phyloP scores from a whole-genome alignment of 1,140 invertebrate genomes.

The Dendroctonus ponderosae region DNA sequence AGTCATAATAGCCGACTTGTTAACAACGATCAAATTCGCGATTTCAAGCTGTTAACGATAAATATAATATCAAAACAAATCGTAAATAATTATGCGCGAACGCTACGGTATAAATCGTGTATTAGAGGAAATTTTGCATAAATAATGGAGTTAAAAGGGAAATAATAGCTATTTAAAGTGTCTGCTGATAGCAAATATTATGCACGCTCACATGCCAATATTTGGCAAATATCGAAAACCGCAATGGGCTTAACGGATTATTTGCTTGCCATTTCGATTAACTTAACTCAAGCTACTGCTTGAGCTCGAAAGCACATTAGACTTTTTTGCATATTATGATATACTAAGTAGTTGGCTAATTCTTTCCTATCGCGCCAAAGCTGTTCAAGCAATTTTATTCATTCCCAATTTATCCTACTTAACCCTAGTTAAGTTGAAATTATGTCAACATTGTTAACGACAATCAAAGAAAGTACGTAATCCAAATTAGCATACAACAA shows the following conservation, averaged over 20 bases:
- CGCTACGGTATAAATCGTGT: constrained; percentile 27
- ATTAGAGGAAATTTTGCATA: constrained; percentile 34
- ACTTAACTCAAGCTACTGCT: too few species aligned
- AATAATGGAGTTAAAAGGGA: constrained; percentile 36
- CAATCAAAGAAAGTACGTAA: constrained; percentile 34
- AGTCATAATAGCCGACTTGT: not conserved
- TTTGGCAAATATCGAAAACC: constrained; percentile 22
- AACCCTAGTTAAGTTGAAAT: constrained; percentile 34
- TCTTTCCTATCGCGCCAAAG: too few species aligned
- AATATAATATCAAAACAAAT: constrained; percentile 34
- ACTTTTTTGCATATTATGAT: too few species aligned
- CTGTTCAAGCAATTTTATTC: constrained; percentile 20
- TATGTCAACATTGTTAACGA: constrained; percentile 35
- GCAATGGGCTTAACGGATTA: constrained; percentile 1
- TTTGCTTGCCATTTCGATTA: too few species aligned
- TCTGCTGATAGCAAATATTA: constrained; percentile 30
- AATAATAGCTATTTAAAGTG: constrained; percentile 35
- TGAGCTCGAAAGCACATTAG: too few species aligned
- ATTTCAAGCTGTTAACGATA: constrained; percentile 9
- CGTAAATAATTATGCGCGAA: constrained; percentile 32
- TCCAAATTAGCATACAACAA: constrained; percentile 30
- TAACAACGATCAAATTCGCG: not conserved
- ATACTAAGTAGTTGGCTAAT: too few species aligned
- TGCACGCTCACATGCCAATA: constrained; percentile 21
- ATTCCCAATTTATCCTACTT: constrained; percentile 29